Conservation (phyloP, 2,797 vertebrate species). For the Propithecus perrieri region DNA sequence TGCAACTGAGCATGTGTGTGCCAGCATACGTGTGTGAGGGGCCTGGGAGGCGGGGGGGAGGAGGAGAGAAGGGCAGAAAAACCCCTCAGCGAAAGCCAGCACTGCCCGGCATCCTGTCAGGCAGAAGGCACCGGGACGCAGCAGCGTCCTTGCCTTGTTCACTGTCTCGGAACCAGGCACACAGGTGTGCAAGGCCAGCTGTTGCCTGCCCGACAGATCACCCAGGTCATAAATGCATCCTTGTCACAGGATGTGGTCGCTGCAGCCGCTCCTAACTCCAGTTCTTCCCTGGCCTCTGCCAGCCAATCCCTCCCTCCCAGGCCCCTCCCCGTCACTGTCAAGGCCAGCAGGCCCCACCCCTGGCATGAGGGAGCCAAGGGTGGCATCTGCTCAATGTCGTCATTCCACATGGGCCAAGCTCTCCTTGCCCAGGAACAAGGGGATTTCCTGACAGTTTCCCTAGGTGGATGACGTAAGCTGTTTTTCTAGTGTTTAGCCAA, state of each 20-base stretch:
- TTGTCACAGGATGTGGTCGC: accelerated
- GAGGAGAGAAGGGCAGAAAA: background rate
- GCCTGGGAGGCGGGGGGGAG: background rate
- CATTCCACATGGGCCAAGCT: accelerated
- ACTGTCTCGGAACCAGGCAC: background rate
- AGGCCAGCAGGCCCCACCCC: background rate
- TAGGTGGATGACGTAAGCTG: background rate
- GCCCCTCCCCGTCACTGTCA: background rate
- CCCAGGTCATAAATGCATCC: background rate
- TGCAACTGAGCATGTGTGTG: background rate
- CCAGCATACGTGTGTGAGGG: background rate
- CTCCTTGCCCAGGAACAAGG: background rate
- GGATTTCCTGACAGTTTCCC: background rate
- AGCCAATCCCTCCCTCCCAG: background rate
- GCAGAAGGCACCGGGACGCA: background rate
- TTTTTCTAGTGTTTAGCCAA: background rate
- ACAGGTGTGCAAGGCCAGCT: background rate
- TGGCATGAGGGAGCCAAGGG: too few relatives aligned
- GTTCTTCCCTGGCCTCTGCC: background rate
- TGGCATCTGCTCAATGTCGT: accelerated
- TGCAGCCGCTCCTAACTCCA: too few relatives aligned
- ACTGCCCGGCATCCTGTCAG: accelerated
- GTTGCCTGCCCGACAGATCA: background rate
- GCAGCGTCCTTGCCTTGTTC: accelerated
- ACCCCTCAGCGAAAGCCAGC: background rate